Conservation (phyloP, 2,113 vertebrate genomes). For the Orycteropus afer region DNA sequence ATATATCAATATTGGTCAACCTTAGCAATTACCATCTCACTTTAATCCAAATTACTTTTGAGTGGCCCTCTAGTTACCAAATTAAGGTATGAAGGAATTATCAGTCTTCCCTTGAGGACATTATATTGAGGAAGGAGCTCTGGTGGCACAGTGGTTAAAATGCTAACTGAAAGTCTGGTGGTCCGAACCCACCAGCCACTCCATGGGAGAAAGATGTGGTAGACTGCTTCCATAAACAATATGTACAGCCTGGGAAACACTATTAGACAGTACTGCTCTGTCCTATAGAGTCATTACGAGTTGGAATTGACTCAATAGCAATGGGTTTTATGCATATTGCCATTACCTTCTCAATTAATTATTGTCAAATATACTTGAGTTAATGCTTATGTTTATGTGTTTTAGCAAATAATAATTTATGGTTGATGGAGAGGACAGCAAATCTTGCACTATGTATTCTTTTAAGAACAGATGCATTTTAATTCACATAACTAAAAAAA, state of each 20-base stretch:
- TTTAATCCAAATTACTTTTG: neutral
- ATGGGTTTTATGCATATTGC: neutral
- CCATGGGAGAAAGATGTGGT: neutral
- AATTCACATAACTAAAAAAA: slow-evolving; percentile 52
- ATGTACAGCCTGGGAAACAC: neutral
- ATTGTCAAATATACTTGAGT: neutral
- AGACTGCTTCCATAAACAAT: neutral
- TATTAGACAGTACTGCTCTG: neutral
- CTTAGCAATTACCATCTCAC: neutral
- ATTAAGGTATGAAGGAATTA: neutral
- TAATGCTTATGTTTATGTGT: neutral
- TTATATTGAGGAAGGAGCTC: neutral
- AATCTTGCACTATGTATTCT: neutral
- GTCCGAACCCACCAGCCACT: neutral
- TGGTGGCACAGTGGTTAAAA: neutral
- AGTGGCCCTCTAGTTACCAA: neutral
- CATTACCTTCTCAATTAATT: neutral
- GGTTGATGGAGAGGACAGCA: neutral
- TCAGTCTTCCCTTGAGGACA: neutral
- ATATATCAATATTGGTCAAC: neutral
- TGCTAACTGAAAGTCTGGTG: neutral
- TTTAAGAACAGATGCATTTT: slow-evolving; percentile 23
- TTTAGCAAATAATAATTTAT: neutral
- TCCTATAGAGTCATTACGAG: neutral
- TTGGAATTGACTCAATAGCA: neutral